Percentiles rank a stretch among this genome's conserved stretches.
Conservation (phyloP, 2,888 invertebrate species). For the Cephus sareptanus region DNA sequence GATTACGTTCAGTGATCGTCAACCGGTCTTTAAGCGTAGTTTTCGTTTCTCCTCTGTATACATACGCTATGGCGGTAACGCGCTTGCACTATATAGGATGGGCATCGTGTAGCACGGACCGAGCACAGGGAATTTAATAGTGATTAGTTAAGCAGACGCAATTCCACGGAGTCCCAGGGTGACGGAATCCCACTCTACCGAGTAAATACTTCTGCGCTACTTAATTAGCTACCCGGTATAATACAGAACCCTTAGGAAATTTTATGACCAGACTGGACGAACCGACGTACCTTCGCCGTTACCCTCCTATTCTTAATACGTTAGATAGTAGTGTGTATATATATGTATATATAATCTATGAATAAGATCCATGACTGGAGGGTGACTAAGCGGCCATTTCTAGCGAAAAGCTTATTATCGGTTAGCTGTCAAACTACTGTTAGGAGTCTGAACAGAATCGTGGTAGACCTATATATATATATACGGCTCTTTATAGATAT, state of each 20-base stretch:
- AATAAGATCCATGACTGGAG: neutral
- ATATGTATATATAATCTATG: neutral
- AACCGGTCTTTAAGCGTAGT: slow-evolving; percentile 2
- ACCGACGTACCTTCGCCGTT: neutral
- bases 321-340: neutral
- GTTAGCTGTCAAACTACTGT: slow-evolving; percentile 24
- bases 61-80: no score
- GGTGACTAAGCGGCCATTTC: slow-evolving; percentile 17
- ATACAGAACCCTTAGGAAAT: neutral
- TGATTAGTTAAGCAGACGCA: slow-evolving; percentile 4
- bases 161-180: neutral
- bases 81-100: neutral
- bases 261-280: neutral
- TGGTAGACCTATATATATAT: neutral
- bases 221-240: neutral
- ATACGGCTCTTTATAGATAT: no score
- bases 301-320: neutral
- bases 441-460: slow-evolving; percentile 5
- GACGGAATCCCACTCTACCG: neutral
- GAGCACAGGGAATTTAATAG: slow-evolving; percentile 5
- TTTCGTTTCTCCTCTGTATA: neutral
- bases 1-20: slow-evolving; percentile 49
- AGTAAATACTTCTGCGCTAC: neutral
- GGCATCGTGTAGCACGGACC: neutral
- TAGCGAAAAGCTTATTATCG: slow-evolving; percentile 34